Evolutionary conservation across 2,797 vertebrate species (phyloP).

Genomic region (Acropternis orthonyx): DNA sequence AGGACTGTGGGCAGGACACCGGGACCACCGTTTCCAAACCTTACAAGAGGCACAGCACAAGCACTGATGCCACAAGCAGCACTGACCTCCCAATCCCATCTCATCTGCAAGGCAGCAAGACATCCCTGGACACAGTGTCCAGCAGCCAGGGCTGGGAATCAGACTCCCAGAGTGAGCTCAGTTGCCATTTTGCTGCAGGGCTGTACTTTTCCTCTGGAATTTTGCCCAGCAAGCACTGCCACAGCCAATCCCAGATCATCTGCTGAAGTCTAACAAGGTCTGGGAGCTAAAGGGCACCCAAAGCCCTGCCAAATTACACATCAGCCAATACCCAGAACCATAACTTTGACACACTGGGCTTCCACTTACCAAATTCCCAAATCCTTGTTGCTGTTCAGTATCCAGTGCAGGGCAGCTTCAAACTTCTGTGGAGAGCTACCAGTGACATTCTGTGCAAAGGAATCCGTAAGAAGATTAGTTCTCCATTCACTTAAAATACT

Average conservation of each 20-base stretch:
- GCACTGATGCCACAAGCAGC: background rate
- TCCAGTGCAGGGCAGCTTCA: constrained; percentile 75
- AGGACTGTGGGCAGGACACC: background rate
- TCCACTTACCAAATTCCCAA: constrained; percentile 77
- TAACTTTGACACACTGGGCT: background rate
- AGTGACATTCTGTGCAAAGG: constrained; percentile 72
- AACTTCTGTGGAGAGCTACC: constrained; percentile 70
- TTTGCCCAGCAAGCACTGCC: background rate
- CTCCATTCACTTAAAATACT: background rate
- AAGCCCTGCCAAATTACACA: background rate
- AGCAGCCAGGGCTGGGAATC: background rate
- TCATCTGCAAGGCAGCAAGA: background rate
- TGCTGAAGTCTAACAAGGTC: background rate
- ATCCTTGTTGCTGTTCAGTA: constrained; percentile 78
- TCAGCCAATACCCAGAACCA: background rate
- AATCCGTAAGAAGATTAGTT: constrained; percentile 33
- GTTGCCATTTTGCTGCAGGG: background rate
- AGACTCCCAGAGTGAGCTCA: background rate
- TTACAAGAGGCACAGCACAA: background rate
- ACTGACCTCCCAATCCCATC: background rate
- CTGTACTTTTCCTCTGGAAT: background rate
- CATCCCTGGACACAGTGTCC: background rate
- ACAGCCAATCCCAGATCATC: background rate
- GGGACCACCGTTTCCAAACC: background rate
- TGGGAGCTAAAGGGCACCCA: background rate